Conservation (phyloP, 2,797 vertebrate genomes). For the Todus mexicanus region DNA sequence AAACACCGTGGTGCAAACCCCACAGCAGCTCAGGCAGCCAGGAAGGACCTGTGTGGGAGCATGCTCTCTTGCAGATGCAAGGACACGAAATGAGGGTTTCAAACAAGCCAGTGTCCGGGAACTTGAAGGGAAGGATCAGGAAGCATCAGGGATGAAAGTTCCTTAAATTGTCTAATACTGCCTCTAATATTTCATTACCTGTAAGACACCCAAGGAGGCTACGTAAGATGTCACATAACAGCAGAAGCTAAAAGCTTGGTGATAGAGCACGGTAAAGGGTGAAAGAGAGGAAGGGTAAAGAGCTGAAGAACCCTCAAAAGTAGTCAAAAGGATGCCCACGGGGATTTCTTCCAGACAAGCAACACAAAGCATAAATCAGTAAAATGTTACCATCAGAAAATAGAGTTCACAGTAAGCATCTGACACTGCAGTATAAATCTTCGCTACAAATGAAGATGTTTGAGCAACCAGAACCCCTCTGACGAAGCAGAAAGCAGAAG, state of each 20-base stretch:
- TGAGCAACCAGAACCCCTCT: not conserved
- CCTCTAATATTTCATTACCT: not conserved
- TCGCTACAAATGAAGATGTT: not conserved
- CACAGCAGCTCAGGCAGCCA: not conserved
- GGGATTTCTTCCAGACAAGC: not conserved
- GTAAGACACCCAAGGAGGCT: not conserved
- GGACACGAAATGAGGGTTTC: not conserved
- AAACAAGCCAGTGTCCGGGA: not conserved
- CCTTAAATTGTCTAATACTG: not conserved
- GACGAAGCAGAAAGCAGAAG: constrained; percentile 9
- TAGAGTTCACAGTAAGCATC: not conserved
- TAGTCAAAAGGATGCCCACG: not conserved
- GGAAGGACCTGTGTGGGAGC: not conserved
- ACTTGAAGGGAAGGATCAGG: not conserved
- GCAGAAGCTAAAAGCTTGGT: not conserved
- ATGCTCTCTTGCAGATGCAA: not conserved
- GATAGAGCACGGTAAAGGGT: not conserved
- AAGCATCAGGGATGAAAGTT: not conserved
- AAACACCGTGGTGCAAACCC: not conserved
- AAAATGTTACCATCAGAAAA: not conserved
- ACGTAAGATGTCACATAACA: not conserved
- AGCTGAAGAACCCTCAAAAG: not conserved
- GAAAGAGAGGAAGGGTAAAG: not conserved
- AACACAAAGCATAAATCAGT: not conserved
- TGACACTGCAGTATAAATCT: not conserved